phyloP scores from a whole-genome alignment of 2,888 invertebrate genomes.

The Campoletis raptor region DNA sequence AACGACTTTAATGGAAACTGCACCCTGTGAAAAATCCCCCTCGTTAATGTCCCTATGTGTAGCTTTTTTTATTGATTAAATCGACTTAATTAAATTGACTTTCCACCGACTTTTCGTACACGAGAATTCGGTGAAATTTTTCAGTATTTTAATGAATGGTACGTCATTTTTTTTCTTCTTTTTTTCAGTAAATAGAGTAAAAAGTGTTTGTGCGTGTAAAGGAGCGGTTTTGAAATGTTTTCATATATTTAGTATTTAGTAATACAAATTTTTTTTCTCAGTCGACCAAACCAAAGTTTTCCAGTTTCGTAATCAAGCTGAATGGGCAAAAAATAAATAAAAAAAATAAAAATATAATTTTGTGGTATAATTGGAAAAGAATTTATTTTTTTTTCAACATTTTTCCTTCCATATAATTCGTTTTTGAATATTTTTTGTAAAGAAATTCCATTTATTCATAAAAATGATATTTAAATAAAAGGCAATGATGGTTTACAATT shows the following conservation, averaged over 20 bases:
- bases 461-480: constrained; percentile 43
- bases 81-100: no score
- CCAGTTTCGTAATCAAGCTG: neutral
- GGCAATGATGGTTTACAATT: constrained; percentile 3
- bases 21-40: no score
- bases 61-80: no score
- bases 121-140: no score
- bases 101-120: neutral
- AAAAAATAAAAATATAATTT: neutral
- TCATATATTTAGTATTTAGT: neutral
- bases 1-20: no score
- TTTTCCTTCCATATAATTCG: neutral
- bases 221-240: neutral
- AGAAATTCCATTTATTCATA: constrained; percentile 16
- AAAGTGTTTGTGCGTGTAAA: neutral
- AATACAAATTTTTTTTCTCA: neutral
- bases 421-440: neutral
- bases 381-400: neutral
- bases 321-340: neutral
- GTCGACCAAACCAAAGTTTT: neutral
- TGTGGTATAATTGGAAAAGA: neutral
- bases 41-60: no score
- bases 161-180: neutral
- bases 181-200: neutral
- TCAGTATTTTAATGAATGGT: neutral